A percentile compares a stretch with the other conserved stretches of the same genome.
These are phyloP conservation scores for Brachystomella parvula DNA, from an alignment of 1,140 invertebrate genomes.

Conservation along the genomic window DNA sequence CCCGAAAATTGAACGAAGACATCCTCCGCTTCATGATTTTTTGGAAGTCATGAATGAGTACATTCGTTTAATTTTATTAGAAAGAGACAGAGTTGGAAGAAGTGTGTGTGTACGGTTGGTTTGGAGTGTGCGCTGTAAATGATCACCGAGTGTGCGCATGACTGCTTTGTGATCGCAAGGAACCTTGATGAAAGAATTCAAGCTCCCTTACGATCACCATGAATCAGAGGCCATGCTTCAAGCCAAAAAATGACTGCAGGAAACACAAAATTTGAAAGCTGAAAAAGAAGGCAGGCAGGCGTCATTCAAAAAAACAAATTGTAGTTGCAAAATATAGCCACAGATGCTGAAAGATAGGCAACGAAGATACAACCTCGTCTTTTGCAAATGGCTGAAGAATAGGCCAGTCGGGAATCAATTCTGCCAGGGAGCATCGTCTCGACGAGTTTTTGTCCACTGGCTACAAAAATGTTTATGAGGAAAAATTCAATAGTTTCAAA, in stretches of 20 bases:
- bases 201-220: no score
- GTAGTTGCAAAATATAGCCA: no score
- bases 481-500: constrained; percentile 2
- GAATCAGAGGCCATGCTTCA: no score
- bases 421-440: constrained; percentile 74
- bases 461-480: constrained; percentile 45
- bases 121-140: neutral
- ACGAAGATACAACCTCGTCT: constrained; percentile 47
- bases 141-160: no score
- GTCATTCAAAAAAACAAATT: no score
- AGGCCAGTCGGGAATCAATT: constrained; percentile 94
- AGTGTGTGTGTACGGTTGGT: constrained; percentile 1
- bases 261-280: no score
- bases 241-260: no score
- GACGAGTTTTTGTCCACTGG: constrained; percentile 49
- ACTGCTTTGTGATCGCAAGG: no score
- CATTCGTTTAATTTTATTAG: neutral
- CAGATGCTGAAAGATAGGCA: no score
- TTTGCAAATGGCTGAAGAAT: constrained; percentile 71
- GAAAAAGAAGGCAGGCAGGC: no score
- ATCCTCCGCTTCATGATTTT: no score
- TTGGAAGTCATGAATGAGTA: neutral
- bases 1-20: neutral
- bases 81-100: constrained; percentile 17
- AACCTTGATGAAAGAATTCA: no score